Percentiles rank a stretch among this genome's conserved stretches.
Conservation (phyloP, 2,797 vertebrate genomes). For the Myoxocephalus aenaeus region DNA sequence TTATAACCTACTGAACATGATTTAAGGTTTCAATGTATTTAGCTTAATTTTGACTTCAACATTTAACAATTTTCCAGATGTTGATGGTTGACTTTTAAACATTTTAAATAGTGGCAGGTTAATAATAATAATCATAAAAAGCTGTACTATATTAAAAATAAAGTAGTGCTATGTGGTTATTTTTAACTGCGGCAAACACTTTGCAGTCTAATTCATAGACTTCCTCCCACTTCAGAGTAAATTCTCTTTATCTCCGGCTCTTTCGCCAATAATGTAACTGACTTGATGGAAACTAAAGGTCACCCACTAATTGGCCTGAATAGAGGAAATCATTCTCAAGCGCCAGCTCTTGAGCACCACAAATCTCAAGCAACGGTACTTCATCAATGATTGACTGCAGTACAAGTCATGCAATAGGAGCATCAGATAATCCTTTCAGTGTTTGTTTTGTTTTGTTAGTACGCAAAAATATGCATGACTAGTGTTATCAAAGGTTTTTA, state of each 20-base stretch:
- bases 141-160: neutral
- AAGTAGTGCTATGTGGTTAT: neutral
- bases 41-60: neutral
- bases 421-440: neutral
- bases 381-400: constrained; percentile 28
- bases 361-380: constrained; percentile 25
- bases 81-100: neutral
- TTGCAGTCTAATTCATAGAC: constrained; percentile 5
- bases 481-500: neutral
- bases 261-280: constrained; percentile 2
- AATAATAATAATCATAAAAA: neutral
- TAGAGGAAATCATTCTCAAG: constrained; percentile 44
- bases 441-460: neutral
- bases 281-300: constrained; percentile 39
- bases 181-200: constrained; percentile 1
- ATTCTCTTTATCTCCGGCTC: neutral
- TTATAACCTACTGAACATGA: neutral
- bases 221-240: constrained; percentile 3
- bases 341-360: constrained; percentile 19
- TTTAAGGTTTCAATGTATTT: neutral
- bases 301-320: constrained; percentile 34
- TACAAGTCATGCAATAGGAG: neutral
- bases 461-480: neutral
- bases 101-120: neutral
- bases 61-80: neutral